Evolutionary conservation across 1,140 invertebrate genomes (phyloP).

Genomic region (Caenorhabditis tropicalis): DNA sequence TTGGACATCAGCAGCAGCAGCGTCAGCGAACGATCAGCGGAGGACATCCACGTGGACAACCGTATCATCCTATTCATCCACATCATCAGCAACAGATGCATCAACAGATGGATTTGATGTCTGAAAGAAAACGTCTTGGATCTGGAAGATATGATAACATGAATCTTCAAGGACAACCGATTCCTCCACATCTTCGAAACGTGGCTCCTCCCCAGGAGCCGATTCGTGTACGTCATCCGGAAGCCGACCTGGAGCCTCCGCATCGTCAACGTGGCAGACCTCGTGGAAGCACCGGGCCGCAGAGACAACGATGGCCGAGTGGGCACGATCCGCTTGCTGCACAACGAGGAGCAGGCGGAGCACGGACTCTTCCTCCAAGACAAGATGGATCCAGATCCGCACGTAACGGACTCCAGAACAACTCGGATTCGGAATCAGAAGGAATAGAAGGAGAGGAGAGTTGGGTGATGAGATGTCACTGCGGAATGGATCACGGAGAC

Average conservation of each 20-base stretch:
- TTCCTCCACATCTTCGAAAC: background rate
- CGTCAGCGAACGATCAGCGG: background rate
- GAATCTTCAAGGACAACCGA: background rate
- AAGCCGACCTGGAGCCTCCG: background rate
- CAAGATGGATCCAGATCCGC: background rate
- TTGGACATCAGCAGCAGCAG: background rate
- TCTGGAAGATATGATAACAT: background rate
- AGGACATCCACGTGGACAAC: background rate
- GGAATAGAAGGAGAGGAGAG: background rate
- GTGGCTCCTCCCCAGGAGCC: background rate
- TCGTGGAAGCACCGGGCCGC: background rate
- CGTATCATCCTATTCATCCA: background rate
- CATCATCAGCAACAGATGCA: background rate
- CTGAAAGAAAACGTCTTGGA: background rate
- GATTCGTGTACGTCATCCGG: background rate
- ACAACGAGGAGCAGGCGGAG: background rate
- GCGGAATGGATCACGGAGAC: slow-evolving; percentile 19
- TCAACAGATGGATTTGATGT: background rate
- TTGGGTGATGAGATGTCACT: slow-evolving; percentile 7
- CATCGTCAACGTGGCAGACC: slow-evolving; percentile 5
- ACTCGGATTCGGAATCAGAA: slow-evolving; percentile 17
- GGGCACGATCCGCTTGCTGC: background rate
- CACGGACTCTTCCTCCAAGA: background rate
- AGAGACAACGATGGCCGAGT: background rate
- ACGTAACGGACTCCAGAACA: background rate